These are phyloP conservation scores for Nyctibius bracteatus DNA, from an alignment of 2,113 vertebrate genomes.

Conservation along the genomic window DNA sequence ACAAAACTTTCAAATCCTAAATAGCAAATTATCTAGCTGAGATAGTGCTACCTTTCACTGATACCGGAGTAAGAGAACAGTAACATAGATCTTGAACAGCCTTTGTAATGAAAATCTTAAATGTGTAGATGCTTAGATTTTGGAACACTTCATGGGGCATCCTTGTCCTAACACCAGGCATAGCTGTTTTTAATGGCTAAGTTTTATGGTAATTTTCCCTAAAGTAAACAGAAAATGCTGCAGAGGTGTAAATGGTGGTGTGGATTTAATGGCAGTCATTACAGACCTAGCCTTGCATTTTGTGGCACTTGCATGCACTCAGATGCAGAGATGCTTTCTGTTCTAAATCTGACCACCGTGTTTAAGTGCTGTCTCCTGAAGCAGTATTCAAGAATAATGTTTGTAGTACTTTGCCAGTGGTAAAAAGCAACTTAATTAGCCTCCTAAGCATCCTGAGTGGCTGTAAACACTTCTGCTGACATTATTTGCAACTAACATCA, in stretches of 20 bases:
- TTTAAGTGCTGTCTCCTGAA: not conserved
- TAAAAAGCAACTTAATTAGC: not conserved
- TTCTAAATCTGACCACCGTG: not conserved
- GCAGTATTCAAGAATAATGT: not conserved
- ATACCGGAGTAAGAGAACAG: not conserved
- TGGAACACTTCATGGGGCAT: not conserved
- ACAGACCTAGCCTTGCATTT: not conserved
- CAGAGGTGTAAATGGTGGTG: rapidly evolving
- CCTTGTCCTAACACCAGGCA: not conserved
- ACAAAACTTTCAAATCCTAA: not conserved
- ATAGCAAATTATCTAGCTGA: not conserved
- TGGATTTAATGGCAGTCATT: not conserved
- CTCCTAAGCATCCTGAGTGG: not conserved
- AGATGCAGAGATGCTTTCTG: not conserved
- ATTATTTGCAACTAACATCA: not conserved
- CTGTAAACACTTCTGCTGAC: not conserved
- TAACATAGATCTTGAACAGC: not conserved
- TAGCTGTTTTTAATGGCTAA: not conserved
- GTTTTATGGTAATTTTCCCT: not conserved
- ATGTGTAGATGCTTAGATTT: not conserved
- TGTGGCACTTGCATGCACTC: not conserved
- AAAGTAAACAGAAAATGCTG: not conserved
- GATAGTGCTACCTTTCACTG: not conserved
- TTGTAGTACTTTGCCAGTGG: not conserved
- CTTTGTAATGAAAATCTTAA: not conserved